Evolutionary conservation across 2,113 vertebrate species (phyloP).

Genomic region (Perognathus longimembris): DNA sequence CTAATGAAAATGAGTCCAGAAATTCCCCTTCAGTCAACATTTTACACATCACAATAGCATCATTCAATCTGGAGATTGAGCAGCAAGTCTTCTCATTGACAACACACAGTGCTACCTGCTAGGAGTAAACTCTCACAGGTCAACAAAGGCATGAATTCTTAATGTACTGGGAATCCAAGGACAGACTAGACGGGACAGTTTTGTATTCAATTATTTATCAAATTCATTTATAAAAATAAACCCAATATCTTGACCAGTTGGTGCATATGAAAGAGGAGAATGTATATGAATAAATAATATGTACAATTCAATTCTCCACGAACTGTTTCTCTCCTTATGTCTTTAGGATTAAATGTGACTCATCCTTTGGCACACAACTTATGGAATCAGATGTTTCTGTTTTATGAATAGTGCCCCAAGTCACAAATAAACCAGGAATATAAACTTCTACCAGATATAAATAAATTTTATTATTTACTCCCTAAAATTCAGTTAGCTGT

Average conservation of each 20-base stretch:
- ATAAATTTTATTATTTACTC: background rate
- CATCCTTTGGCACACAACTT: background rate
- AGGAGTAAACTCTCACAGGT: slow-evolving; percentile 61
- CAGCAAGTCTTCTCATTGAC: slow-evolving; percentile 29
- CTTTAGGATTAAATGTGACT: slow-evolving; percentile 44
- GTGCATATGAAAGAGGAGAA: slow-evolving; percentile 50
- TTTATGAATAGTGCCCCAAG: slow-evolving; percentile 49
- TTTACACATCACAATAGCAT: slow-evolving; percentile 66
- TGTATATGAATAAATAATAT: slow-evolving; percentile 74
- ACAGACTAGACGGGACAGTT: slow-evolving; percentile 58
- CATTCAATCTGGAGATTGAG: slow-evolving; percentile 42
- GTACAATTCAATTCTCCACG: background rate
- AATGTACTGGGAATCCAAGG: slow-evolving; percentile 69
- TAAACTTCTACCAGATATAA: background rate
- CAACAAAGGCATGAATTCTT: slow-evolving; percentile 75
- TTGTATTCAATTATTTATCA: slow-evolving; percentile 78
- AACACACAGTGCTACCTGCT: slow-evolving; percentile 3
- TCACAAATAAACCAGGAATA: background rate
- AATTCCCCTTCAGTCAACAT: slow-evolving; percentile 51
- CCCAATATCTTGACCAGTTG: slow-evolving; percentile 51
- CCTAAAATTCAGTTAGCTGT: slow-evolving; percentile 24
- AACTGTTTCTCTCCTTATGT: slow-evolving; percentile 1
- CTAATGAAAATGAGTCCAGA: slow-evolving; percentile 75
- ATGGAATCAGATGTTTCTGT: slow-evolving; percentile 17
- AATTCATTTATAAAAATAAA: slow-evolving; percentile 79